A percentile compares a stretch with the other conserved stretches of the same genome.
Evolutionary conservation across 2,888 invertebrate species (phyloP).

Genomic region (Tubulanus polymorphus): DNA sequence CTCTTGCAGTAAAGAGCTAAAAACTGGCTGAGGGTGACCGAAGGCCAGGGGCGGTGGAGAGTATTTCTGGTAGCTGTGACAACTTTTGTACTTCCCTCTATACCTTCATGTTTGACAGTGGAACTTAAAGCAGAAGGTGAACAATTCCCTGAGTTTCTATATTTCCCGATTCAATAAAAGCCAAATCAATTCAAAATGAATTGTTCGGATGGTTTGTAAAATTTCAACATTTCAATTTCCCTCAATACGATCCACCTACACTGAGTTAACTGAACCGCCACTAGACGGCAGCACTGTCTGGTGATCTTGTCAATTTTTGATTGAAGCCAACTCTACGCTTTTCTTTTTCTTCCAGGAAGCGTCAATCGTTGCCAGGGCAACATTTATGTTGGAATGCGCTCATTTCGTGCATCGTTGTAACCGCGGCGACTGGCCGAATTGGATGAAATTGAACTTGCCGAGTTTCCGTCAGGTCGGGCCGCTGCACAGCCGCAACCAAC

Average conservation of each 20-base stretch:
- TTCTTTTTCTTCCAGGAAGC: slow-evolving; percentile 72
- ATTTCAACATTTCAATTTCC: too few species aligned
- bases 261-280: neutral
- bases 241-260: neutral
- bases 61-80: too few species aligned
- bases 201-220: too few species aligned
- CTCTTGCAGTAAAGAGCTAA: too few species aligned
- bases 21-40: too few species aligned
- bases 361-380: slow-evolving; percentile 87
- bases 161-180: too few species aligned
- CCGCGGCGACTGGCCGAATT: slow-evolving; percentile 96
- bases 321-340: neutral
- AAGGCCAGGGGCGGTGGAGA: too few species aligned
- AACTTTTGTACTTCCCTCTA: too few species aligned
- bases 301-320: neutral
- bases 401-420: slow-evolving; percentile 97
- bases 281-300: neutral
- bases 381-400: slow-evolving; percentile 88
- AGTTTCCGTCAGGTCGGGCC: slow-evolving; percentile 58
- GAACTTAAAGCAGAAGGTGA: too few species aligned
- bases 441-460: slow-evolving; percentile 86
- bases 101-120: too few species aligned
- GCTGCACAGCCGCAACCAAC: slow-evolving; percentile 53
- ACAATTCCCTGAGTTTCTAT: too few species aligned
- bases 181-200: too few species aligned